Conservation (phyloP, 2,113 vertebrate species). For the Sphaerodactylus townsendi region DNA sequence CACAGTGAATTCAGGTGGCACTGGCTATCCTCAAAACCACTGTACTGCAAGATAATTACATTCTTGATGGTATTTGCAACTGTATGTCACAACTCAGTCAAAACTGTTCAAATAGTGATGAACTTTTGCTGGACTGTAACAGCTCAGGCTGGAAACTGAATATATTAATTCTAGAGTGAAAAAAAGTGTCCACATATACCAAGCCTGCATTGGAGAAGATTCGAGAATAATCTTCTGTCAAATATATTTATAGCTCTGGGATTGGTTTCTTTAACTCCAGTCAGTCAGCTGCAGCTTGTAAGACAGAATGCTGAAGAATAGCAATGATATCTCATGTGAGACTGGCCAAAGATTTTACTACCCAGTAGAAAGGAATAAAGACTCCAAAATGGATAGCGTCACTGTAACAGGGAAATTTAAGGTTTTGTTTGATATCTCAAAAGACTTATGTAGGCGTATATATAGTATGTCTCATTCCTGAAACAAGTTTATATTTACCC, state of each 20-base stretch:
- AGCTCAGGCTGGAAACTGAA: background rate
- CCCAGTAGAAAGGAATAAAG: background rate
- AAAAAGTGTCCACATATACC: background rate
- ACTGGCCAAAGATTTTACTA: no score
- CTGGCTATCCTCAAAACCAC: background rate
- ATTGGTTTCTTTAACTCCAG: no score
- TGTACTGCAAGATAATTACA: background rate
- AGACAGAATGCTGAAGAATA: background rate
- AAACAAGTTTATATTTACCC: slow-evolving; percentile 34
- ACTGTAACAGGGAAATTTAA: background rate
- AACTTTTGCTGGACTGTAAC: background rate
- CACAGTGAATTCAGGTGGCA: background rate
- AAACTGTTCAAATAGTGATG: background rate
- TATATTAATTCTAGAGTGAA: background rate
- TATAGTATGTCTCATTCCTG: background rate
- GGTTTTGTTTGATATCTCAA: background rate
- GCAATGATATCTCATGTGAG: background rate
- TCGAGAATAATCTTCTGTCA: no score
- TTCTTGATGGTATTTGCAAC: no score
- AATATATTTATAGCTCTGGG: no score
- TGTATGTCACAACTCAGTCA: no score
- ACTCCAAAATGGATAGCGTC: background rate
- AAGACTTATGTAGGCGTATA: no score
- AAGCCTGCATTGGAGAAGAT: background rate
- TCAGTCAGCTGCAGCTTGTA: background rate